Evolutionary conservation across 2,113 vertebrate genomes (phyloP), one percentile per base, ranked within the genome.

Genomic region (Phrynosoma platyrhinos): DNA sequence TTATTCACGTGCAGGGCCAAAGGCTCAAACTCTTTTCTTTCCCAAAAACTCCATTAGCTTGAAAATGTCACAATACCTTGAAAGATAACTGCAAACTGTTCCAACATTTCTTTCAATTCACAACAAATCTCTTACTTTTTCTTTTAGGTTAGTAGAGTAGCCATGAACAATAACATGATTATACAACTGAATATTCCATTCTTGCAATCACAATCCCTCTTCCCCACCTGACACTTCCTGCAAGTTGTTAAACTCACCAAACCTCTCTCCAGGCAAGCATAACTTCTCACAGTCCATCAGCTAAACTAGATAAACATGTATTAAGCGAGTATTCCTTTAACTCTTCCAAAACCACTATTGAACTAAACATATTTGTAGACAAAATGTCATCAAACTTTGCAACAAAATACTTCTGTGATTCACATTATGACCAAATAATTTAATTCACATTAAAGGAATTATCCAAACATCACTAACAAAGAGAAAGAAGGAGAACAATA

Each of bases 221-320:
- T 27, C 71, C 78, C 40, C 42, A 9, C 16, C 20, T 68, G 69
- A 68, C 89, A 92, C 0, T 0, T 79, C 85, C 87, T 84, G 47
- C 20, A 88, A 79, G 20, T 69, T 74, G 82, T 79, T 81, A 25
- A 74, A 47, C 79, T n/a, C 23, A 92, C 86, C 92, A 92, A 66
- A 79, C 87, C 92, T 79, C 82, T 89, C 53, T 92, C 90, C 40
- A 83, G 93, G 36, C 78, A 93, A 58, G 42, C 71, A 90, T 75
- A 91, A 84, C n/a, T 88, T 58, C 30, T 92, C 0, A 0, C 8
- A 91, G 68, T 52, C 92, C 92, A 92, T 90, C 90, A 82, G 92
- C 93, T 93, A 81, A 47, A 92, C n/a, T 0, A 88, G 40, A 69
- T 25, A 68, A 91, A 64, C 82, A 79, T 40, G 80, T 77, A n/a